Percentiles rank a stretch among this genome's conserved stretches.
phyloP scores from a whole-genome alignment of 2,113 vertebrate species.

The Prinia subflava region DNA sequence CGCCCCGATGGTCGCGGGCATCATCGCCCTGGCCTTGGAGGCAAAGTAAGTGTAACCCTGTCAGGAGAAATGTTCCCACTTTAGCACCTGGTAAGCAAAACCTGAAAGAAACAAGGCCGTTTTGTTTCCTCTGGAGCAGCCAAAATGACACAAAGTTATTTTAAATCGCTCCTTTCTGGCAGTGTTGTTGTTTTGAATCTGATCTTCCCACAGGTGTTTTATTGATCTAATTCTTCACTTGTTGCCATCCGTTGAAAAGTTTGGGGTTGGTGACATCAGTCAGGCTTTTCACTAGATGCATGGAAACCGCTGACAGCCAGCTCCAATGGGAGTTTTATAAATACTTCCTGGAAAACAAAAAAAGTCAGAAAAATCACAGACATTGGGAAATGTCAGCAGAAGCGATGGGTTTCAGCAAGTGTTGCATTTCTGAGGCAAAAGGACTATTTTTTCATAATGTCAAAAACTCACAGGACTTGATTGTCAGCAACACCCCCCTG shows the following conservation, averaged over 20 bases:
- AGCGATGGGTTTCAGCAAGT: not conserved
- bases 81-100: not conserved
- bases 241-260: not conserved
- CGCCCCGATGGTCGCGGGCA: slow-evolving; percentile 78
- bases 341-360: not conserved
- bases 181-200: not conserved
- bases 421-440: not conserved
- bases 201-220: slow-evolving; percentile 7
- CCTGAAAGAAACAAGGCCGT: not conserved
- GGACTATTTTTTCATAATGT: not conserved
- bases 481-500: accelerated
- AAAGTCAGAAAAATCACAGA: not conserved
- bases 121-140: not conserved
- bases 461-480: not conserved
- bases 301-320: not conserved
- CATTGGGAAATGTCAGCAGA: not conserved
- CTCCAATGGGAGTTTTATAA: not conserved
- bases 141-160: not conserved
- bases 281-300: not conserved
- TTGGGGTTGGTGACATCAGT: not conserved
- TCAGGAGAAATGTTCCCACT: not conserved
- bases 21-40: slow-evolving; percentile 79
- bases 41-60: slow-evolving; percentile 73
- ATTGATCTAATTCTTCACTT: slow-evolving; percentile 25
- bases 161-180: not conserved